Evolutionary conservation across 2,113 vertebrate species (phyloP).

Genomic region (Aegotheles bennettii): DNA sequence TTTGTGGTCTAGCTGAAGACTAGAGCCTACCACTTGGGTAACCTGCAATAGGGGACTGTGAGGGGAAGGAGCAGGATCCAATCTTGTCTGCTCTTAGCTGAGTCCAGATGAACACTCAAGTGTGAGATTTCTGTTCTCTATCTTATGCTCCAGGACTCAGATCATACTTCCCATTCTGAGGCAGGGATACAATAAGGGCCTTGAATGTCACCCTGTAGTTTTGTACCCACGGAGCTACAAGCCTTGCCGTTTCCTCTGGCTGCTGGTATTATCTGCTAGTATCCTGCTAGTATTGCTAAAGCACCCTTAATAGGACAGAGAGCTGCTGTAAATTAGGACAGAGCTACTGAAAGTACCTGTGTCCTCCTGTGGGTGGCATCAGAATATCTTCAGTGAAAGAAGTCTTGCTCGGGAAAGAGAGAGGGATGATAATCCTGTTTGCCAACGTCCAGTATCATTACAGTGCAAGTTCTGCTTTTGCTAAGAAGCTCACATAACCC

Average conservation of each 20-base stretch:
- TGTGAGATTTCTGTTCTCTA: slow-evolving; percentile 26
- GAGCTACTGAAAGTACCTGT: not conserved
- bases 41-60: not conserved
- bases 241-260: not conserved
- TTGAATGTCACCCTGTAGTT: slow-evolving; percentile 22
- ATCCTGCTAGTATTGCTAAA: not conserved
- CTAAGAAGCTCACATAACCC: not conserved
- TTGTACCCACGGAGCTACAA: not conserved
- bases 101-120: slow-evolving; percentile 16
- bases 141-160: not conserved
- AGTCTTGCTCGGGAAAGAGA: not conserved
- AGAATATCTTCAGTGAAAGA: slow-evolving; percentile 32
- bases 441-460: not conserved
- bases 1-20: not conserved
- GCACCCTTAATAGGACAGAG: not conserved
- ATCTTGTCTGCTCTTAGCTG: not conserved
- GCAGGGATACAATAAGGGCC: not conserved
- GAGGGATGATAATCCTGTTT: not conserved
- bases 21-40: not conserved
- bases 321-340: not conserved
- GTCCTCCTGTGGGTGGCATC: slow-evolving; percentile 70
- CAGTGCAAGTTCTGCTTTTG: not conserved
- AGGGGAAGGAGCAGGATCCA: not conserved
- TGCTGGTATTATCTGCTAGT: not conserved
- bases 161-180: not conserved